Evolutionary conservation across 2,797 vertebrate species (phyloP).

Genomic region (Cheracebus regulus): DNA sequence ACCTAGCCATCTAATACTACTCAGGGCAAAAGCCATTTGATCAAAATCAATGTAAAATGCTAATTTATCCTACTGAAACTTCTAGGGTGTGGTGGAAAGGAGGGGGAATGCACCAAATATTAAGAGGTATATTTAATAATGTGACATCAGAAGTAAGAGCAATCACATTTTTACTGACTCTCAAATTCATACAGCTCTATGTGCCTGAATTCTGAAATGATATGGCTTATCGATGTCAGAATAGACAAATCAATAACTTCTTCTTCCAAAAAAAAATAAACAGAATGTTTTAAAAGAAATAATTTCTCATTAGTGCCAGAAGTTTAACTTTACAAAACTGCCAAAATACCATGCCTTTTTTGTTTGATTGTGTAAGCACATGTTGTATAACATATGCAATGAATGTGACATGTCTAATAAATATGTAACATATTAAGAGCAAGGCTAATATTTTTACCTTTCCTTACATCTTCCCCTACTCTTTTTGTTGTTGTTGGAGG

Average conservation of each 20-base stretch:
- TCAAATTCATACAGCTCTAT: not conserved
- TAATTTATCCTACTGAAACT: constrained; percentile 63
- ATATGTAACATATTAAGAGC: not conserved
- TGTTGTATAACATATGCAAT: not conserved
- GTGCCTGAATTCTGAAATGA: constrained; percentile 8
- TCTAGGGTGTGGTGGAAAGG: not conserved
- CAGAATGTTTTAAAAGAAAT: not conserved
- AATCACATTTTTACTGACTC: constrained; percentile 30
- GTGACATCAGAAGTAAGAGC: constrained; percentile 48
- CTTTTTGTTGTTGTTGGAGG: not conserved
- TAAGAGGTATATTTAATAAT: constrained; percentile 39
- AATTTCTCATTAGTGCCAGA: not conserved
- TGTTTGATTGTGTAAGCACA: not conserved
- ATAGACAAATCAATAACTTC: constrained; percentile 43
- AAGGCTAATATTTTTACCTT: not conserved
- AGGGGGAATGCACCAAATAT: not conserved
- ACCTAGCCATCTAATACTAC: constrained; percentile 63
- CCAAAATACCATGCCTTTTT: not conserved
- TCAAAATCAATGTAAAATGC: constrained; percentile 72
- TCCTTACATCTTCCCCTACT: not conserved
- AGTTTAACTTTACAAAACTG: not conserved
- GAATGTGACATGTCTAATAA: not conserved
- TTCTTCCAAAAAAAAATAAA: not conserved
- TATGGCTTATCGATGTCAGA: not conserved
- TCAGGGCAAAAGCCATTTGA: constrained; percentile 67